phyloP scores from a whole-genome alignment of 2,797 vertebrate genomes.

The Champsocephalus esox region DNA sequence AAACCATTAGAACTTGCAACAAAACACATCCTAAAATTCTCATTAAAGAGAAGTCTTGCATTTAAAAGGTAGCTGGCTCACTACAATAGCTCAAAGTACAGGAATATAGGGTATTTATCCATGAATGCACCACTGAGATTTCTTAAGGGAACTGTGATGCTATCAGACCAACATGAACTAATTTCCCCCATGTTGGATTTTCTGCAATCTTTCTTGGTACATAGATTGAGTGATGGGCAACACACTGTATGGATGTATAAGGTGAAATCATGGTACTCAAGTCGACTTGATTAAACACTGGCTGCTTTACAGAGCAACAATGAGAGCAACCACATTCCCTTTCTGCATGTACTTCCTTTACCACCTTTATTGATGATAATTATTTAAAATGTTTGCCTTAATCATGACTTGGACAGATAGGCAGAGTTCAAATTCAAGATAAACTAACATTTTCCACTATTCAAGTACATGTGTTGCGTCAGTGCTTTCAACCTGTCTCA shows the following conservation, averaged over 20 bases:
- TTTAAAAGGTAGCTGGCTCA: background rate
- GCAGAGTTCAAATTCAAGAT: background rate
- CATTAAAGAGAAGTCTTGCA: background rate
- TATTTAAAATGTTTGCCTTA: background rate
- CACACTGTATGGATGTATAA: background rate
- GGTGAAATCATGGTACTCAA: background rate
- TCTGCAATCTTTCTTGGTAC: slow-evolving; percentile 19
- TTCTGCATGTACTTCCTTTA: background rate
- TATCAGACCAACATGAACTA: slow-evolving; percentile 34
- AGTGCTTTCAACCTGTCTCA: slow-evolving; percentile 41
- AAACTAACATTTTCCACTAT: slow-evolving; percentile 7
- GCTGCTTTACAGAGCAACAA: no score
- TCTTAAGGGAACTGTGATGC: slow-evolving; percentile 39
- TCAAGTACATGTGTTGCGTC: background rate
- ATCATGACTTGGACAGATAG: background rate
- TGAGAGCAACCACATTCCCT: background rate
- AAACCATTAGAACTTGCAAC: background rate
- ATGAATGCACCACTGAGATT: slow-evolving; percentile 46
- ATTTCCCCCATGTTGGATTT: slow-evolving; percentile 27
- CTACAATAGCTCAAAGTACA: slow-evolving; percentile 1
- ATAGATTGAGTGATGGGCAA: background rate
- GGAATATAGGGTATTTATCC: background rate
- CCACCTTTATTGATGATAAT: background rate
- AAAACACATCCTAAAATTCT: background rate
- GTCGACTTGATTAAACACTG: background rate